A percentile compares a stretch with the other conserved stretches of the same genome.
Evolutionary conservation across 2,113 vertebrate genomes (phyloP).

Genomic region (Oncorhynchus nerka): DNA sequence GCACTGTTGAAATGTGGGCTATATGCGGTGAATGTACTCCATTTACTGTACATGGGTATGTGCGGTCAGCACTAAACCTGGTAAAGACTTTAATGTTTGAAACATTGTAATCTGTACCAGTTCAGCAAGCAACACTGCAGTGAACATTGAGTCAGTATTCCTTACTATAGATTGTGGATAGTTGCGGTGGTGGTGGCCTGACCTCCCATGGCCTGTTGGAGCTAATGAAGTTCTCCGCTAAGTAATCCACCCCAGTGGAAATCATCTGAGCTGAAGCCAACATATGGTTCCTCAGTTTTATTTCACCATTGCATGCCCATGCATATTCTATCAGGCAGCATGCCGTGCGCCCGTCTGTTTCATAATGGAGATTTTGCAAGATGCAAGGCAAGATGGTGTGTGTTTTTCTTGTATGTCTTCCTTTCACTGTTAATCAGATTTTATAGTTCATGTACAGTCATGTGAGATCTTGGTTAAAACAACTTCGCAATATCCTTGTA

Average conservation of each 20-base stretch:
- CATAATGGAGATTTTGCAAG: not conserved
- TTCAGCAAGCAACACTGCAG: too few species aligned
- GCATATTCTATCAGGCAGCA: not conserved
- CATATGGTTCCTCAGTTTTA: conserved; percentile 23
- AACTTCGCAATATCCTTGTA: too few species aligned
- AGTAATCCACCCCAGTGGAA: conserved; percentile 23
- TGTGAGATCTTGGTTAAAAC: not conserved
- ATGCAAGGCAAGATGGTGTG: not conserved
- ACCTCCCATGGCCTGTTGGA: not conserved
- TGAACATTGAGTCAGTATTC: too few species aligned
- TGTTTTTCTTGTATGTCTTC: not conserved
- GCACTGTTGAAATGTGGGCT: too few species aligned
- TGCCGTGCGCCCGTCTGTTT: not conserved
- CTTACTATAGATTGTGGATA: not conserved
- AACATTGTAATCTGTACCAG: too few species aligned
- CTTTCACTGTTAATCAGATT: not conserved
- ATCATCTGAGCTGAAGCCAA: conserved; percentile 19
- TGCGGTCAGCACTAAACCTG: too few species aligned
- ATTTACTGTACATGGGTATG: too few species aligned
- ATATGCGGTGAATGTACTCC: too few species aligned
- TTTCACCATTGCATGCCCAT: conserved; percentile 3
- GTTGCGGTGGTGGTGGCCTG: not conserved
- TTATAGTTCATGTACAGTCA: not conserved
- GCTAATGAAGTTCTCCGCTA: not conserved
- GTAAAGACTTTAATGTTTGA: too few species aligned